Base-by-base conservation (phyloP, 2,797 vertebrate genomes). In the Ctenochaetus hawaiiensis region DNA sequence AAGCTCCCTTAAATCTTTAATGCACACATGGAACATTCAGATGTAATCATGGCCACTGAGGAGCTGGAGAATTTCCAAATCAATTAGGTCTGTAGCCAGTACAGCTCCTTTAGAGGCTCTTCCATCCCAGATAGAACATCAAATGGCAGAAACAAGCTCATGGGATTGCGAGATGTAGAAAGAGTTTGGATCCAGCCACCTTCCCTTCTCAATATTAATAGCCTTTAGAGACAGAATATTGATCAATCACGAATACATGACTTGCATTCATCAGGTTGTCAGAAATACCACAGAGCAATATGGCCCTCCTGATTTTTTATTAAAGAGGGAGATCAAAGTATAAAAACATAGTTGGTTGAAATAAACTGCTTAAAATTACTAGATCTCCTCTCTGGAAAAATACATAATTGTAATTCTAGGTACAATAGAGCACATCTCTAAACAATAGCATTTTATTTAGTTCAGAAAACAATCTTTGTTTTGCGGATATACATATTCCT, bases 51-150 rank as follows among this genome's bases (percentile, higher is more conserved):
- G 52, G 56, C 60, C 66, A 47, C 75, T 37, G 66, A 67, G 57
- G 72, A 60, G 41, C 18, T 86, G 80, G 81, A 81, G 59, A 73
- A 57, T 77, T 54, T 81, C 78, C 81, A 84, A 71, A 68, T 87
- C 76, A 80, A 80, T 91, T 84, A 72, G 43, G 63, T 52, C 23
- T 7, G 4, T 3, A 22, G 78, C 70, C 71, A 78, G 74, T 47
- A 48, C 69, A 87, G 82, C 64, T 39, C 68, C 68, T 86, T 67
- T 76, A 57, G 75, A 58, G 65, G 48, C 0, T 13, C 58, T 53
- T 66, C 51, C 26, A 59, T 77, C 54, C 5, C 63, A 56, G 62
- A 75, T 54, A 63, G 60, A 60, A 70, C 51, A 71, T 82, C 56
- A 74, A 20, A 59, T 64, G 58, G 62, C 72, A 59, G 58, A 59